A percentile compares a stretch with the other conserved stretches of the same genome.
Evolutionary conservation across 1,140 invertebrate genomes (phyloP).

Genomic region (Mizuhopecten yessoensis): DNA sequence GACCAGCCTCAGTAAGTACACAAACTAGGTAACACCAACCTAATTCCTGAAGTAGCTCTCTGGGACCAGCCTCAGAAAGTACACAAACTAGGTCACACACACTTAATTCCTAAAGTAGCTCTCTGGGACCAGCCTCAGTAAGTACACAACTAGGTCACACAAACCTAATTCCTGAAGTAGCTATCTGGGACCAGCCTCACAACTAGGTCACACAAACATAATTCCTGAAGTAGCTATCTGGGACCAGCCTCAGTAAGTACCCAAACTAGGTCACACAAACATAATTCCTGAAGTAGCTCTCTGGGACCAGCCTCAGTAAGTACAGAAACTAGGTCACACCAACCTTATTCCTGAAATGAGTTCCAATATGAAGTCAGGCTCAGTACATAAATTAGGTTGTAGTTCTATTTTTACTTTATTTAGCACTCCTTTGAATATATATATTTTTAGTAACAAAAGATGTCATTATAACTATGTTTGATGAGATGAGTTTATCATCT

Average conservation of each 20-base stretch:
- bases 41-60: conserved; percentile 86
- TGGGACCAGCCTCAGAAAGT: conserved; percentile 94
- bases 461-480: no score
- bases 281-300: conserved; percentile 86
- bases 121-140: conserved; percentile 93
- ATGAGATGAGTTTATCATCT: no score
- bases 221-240: conserved; percentile 85
- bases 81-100: not conserved
- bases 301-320: no score
- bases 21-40: conserved; percentile 77
- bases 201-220: conserved; percentile 86
- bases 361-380: conserved; percentile 54
- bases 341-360: conserved; percentile 86
- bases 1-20: not conserved
- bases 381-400: conserved; percentile 76
- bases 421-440: no score
- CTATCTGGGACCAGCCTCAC: no score
- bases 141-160: conserved; percentile 77
- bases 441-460: no score
- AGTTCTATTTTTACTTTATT: no score
- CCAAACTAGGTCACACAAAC: conserved; percentile 86
- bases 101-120: conserved; percentile 85
- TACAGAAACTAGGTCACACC: conserved; percentile 85
- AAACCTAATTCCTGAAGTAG: not conserved
- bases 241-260: no score